These are phyloP conservation scores for Centropus unirufus DNA, from an alignment of 2,113 vertebrate genomes.

Conservation along the genomic window DNA sequence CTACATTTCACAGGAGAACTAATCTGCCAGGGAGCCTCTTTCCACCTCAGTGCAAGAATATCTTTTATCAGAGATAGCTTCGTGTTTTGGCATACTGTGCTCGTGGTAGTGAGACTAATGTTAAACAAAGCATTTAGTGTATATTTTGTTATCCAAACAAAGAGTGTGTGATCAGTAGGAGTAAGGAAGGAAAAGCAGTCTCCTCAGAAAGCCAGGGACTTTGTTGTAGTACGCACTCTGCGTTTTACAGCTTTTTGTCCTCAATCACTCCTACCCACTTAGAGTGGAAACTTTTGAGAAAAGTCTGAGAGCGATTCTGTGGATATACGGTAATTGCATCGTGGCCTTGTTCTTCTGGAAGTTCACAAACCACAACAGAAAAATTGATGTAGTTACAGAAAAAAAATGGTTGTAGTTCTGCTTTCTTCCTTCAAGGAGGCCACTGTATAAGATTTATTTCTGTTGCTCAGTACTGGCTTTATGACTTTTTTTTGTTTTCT, in stretches of 20 bases:
- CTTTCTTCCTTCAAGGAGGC: neutral
- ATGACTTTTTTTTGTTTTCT: neutral
- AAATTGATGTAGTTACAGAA: neutral
- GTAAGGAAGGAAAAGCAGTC: neutral
- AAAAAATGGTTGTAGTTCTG: neutral
- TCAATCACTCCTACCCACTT: neutral
- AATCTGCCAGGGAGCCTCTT: neutral
- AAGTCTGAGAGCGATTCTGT: neutral
- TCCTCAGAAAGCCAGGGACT: neutral
- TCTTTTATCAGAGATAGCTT: neutral
- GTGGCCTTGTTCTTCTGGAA: neutral
- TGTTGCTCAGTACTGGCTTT: neutral
- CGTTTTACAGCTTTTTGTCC: neutral
- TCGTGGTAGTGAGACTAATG: neutral
- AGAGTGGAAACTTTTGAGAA: neutral
- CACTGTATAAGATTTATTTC: neutral
- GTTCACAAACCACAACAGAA: neutral
- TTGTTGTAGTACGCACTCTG: neutral
- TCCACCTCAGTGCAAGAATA: neutral
- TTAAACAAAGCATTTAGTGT: neutral
- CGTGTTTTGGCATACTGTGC: neutral
- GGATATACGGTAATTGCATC: neutral
- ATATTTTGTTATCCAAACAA: neutral
- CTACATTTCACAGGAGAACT: neutral
- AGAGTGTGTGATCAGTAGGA: neutral